Conservation (phyloP, 2,113 vertebrate genomes). For the Seriola dumerili region DNA sequence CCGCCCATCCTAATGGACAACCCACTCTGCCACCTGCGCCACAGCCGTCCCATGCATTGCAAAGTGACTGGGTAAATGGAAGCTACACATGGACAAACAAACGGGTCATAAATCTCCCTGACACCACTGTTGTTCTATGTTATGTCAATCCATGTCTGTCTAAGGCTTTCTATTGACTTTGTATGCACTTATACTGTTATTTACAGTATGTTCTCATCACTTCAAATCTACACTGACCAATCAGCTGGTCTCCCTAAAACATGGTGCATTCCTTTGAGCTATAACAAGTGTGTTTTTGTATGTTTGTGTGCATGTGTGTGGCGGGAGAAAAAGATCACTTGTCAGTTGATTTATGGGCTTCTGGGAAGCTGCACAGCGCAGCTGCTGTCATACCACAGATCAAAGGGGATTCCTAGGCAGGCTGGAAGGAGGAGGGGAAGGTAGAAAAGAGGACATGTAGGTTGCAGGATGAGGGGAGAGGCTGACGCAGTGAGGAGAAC, state of each 20-base stretch:
- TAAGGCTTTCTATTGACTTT: conserved; percentile 16
- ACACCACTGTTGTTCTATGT: neutral
- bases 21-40: conserved; percentile 35
- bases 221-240: conserved; percentile 33
- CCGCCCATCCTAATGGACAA: conserved; percentile 19
- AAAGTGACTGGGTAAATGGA: conserved; percentile 19
- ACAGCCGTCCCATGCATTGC: neutral
- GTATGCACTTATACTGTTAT: conserved; percentile 1
- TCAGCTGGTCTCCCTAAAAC: conserved; percentile 10
- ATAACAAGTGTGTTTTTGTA: conserved; percentile 2
- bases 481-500: conserved; percentile 12
- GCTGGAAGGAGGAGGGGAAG: neutral
- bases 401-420: conserved; percentile 70
- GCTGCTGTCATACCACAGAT: conserved; percentile 74
- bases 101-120: conserved; percentile 30
- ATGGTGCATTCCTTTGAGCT: conserved; percentile 21
- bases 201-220: conserved; percentile 29
- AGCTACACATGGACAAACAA: conserved; percentile 7
- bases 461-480: conserved; percentile 1
- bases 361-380: conserved; percentile 55
- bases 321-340: conserved; percentile 23
- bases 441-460: conserved; percentile 1
- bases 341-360: conserved; percentile 59
- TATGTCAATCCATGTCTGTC: neutral
- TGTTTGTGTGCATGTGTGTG: neutral